Percentiles rank a stretch among this genome's conserved stretches.
Conservation (phyloP, 2,888 invertebrate species). For the Sussaba pulchella region DNA sequence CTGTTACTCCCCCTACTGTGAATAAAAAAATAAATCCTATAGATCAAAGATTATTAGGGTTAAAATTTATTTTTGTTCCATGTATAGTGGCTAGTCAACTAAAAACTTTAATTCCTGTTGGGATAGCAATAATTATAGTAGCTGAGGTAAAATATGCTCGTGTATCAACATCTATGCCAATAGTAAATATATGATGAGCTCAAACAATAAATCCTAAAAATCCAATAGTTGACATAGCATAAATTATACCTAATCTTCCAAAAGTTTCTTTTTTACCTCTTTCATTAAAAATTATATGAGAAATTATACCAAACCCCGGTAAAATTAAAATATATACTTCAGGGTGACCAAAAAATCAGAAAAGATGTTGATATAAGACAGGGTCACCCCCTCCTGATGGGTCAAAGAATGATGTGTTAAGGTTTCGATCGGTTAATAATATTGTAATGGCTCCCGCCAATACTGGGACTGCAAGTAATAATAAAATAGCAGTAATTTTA, state of each 20-base stretch:
- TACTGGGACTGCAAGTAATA: slow-evolving; percentile 90
- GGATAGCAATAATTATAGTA: slow-evolving; percentile 94
- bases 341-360: slow-evolving; percentile 95
- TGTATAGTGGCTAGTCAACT: slow-evolving; percentile 89
- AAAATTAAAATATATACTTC: slow-evolving; percentile 95
- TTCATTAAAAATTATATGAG: slow-evolving; percentile 91
- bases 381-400: slow-evolving; percentile 93
- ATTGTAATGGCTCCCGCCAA: slow-evolving; percentile 93
- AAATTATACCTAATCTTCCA: slow-evolving; percentile 91
- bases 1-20: slow-evolving; percentile 90
- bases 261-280: slow-evolving; percentile 91
- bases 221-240: slow-evolving; percentile 94
- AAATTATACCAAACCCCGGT: slow-evolving; percentile 93
- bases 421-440: slow-evolving; percentile 91
- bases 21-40: slow-evolving; percentile 92
- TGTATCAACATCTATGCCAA: slow-evolving; percentile 93
- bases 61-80: slow-evolving; percentile 87
- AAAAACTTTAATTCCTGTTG: slow-evolving; percentile 94
- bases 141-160: slow-evolving; percentile 94
- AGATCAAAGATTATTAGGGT: slow-evolving; percentile 88
- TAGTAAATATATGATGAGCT: slow-evolving; percentile 94
- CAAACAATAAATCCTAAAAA: slow-evolving; percentile 93
- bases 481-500: slow-evolving; percentile 87
- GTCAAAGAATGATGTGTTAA: slow-evolving; percentile 93
- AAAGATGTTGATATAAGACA: slow-evolving; percentile 92